A percentile compares a stretch with the other conserved stretches of the same genome.
Evolutionary conservation across 2,888 invertebrate species (phyloP).

Genomic region (Bellardia pandia): DNA sequence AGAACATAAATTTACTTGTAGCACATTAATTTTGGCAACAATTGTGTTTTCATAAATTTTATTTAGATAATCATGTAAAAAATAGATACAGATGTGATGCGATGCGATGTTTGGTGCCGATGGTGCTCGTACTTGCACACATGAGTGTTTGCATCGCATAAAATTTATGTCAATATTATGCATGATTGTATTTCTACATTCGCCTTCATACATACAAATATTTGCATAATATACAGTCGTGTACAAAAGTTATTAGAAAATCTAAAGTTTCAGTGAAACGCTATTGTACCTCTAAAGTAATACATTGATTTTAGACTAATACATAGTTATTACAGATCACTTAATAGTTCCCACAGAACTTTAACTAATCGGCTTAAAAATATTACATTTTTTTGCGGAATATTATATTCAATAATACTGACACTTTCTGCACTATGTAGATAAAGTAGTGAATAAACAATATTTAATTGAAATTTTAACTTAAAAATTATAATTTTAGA

Average conservation of each 20-base stretch:
- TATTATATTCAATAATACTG: too few species aligned
- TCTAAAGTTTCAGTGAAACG: too few species aligned
- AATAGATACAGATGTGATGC: not conserved
- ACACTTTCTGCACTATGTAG: too few species aligned
- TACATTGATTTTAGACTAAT: too few species aligned
- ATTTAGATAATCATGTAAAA: constrained; percentile 24
- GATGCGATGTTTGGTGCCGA: not conserved
- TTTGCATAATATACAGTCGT: not conserved
- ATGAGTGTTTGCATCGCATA: not conserved
- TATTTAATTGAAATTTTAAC: too few species aligned
- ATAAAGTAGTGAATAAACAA: too few species aligned
- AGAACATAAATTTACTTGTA: constrained; percentile 26
- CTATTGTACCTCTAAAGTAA: too few species aligned
- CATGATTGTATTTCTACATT: not conserved
- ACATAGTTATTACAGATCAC: too few species aligned
- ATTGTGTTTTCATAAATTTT: constrained; percentile 35
- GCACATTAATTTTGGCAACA: constrained; percentile 35
- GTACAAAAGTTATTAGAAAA: not conserved
- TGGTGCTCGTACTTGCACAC: not conserved
- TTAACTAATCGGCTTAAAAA: too few species aligned
- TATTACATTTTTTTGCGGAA: too few species aligned
- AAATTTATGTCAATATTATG: constrained; percentile 34
- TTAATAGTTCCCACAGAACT: too few species aligned
- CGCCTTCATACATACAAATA: not conserved
- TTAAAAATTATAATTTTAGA: too few species aligned